Conservation (phyloP, 2,888 invertebrate species). For the Harpalus rubripes region DNA sequence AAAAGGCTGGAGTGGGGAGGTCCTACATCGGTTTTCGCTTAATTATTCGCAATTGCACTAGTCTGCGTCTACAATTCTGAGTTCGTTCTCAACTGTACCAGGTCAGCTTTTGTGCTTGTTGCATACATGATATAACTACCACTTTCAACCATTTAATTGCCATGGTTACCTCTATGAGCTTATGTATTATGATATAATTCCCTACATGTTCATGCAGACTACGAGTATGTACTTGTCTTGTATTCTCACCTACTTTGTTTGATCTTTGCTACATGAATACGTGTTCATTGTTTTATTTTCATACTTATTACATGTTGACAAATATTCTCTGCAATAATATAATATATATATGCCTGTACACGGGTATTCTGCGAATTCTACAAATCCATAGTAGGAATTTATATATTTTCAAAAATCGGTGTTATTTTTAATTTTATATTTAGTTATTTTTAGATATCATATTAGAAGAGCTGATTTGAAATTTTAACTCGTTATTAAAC, state of each 20-base stretch:
- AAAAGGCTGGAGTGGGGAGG: neutral
- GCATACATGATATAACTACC: neutral
- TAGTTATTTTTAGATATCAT: too few species aligned
- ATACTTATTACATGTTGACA: too few species aligned
- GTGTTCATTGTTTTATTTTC: neutral
- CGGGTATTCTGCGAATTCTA: too few species aligned
- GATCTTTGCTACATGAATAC: neutral
- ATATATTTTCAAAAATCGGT: too few species aligned
- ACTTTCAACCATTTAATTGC: neutral
- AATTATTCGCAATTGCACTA: neutral
- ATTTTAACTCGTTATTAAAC: too few species aligned
- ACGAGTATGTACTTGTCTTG: neutral
- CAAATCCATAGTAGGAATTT: too few species aligned
- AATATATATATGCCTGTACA: too few species aligned
- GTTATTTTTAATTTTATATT: too few species aligned
- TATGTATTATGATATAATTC: slow-evolving; percentile 4
- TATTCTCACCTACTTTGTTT: neutral
- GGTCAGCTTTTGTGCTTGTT: neutral
- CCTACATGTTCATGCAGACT: neutral
- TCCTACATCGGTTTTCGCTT: neutral
- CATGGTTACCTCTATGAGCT: slow-evolving; percentile 1
- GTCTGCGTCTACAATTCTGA: neutral
- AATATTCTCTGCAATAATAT: too few species aligned
- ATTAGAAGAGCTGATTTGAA: too few species aligned
- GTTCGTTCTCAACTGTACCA: neutral